Base-by-base conservation (phyloP, 2,888 invertebrate species). In the Timandra comae region DNA sequence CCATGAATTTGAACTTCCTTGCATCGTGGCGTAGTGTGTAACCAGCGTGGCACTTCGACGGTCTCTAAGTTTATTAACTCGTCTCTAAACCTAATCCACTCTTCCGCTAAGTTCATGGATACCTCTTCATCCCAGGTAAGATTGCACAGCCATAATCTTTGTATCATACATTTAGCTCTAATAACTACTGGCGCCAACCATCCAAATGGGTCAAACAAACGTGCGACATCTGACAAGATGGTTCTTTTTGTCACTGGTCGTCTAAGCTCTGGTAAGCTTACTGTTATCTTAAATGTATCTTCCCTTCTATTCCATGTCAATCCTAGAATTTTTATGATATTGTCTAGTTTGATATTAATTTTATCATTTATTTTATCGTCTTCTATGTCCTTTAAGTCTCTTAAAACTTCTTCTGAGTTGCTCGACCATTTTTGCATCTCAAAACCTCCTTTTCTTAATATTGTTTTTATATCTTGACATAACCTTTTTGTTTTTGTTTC, bases 381-480 rank as follows among this genome's bases (percentile, higher is more conserved):
- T n/a, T 42, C 30, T 11, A 32, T 13, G 4, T n/a, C n/a, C 2
- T 9, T 24, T 9, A 29, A 21, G 12, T 23, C 12, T 22, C 25
- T 16, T 19, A 35, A 23, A 12, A 28, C 6, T 11, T 27, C 29
- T 12, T 16, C 32, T 12, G 21, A 38, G 11, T 46, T 42, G 2
- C 35, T 41, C 3, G 27, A 29, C 50, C 48, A 55, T 33, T 62
- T 54, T 19, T 58, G 46, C 3, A 63, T 30, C 3, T 42, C 28
- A 31, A 65, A 62, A 2, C 60, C 58, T 12, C 54, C 62, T n/a
- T 35, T 36, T 24, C 29, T 38, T 9, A 63, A 13, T 11, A 62
- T 25, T 1, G 27, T 19, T 2, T 28, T 48, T 4, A 52, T 31
- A 33, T 55, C 42, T 24, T 41, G 26, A 12, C 37, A 30, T 10